Evolutionary conservation across 1,140 invertebrate species (phyloP), one percentile per base, ranked within the genome.

Genomic region (Orussus abietinus): DNA sequence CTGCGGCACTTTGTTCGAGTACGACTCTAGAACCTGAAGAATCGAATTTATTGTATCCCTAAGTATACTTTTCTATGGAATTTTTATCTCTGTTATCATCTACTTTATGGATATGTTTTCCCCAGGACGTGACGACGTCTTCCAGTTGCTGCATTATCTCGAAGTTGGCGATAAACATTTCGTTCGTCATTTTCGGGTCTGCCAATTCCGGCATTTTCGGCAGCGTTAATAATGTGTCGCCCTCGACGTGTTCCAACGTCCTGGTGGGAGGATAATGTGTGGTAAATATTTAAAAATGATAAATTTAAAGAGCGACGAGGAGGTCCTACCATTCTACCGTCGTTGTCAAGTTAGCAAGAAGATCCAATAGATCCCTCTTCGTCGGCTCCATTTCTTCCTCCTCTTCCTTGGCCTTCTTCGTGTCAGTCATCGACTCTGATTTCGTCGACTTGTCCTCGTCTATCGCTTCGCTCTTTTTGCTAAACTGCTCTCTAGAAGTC

Each of bases 201-300:
- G 68, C 52, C 2, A 84, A 40, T 20, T 74, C 66, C 1, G 72
- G 53, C 18, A 80, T 69, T 20, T 77, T 76, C 2, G 80, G 78
- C 53, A 84, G 76, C 0, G 77, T 80, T 11, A 86, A 54, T 22
- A 82, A 74, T 14, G 81, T 77, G 36, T 84, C 81, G 31, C 77
- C 79, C 50, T 83, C 80, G 10, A 84, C 72, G 51, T 86, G 81
- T 46, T 84, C 79, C 32, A 80, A 73, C 6, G 80, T 81, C 82
- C 81, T 83, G 47, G n/a, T n/a, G n/a, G n/a, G n/a, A n/a, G n/a
- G n/a, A n/a, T n/a, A n/a, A n/a, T n/a, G n/a, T n/a, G n/a, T n/a
- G n/a, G n/a, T n/a, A n/a, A n/a, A n/a, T n/a, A n/a, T n/a, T n/a
- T n/a, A n/a, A n/a, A n/a, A 33, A 47, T 48, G 30, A 41, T 10